A percentile compares a stretch with the other conserved stretches of the same genome.
phyloP scores from a whole-genome alignment of 2,113 vertebrate genomes.

The Trochalopteron elliotii region DNA sequence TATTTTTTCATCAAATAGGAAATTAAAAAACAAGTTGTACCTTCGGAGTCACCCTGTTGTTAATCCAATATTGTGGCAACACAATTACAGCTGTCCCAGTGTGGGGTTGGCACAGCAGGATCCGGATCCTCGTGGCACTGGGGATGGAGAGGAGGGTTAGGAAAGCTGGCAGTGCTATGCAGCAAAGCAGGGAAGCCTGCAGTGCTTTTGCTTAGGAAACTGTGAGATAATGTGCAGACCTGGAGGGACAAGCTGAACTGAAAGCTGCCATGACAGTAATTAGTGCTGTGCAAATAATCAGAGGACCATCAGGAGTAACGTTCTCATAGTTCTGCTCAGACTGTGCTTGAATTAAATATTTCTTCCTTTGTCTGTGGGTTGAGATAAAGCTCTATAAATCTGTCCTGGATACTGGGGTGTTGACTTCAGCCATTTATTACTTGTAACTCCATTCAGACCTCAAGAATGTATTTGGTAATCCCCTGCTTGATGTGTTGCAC shows the following conservation, averaged over 20 bases:
- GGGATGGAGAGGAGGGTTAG: background rate
- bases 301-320: background rate
- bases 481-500: background rate
- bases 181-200: background rate
- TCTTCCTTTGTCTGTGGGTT: background rate
- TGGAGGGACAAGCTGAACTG: background rate
- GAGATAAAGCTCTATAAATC: background rate
- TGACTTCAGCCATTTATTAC: background rate
- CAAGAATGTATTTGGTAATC: background rate
- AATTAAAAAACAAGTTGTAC: background rate
- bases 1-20: background rate
- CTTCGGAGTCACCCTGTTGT: background rate
- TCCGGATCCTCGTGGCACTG: background rate
- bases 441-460: background rate
- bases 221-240: background rate
- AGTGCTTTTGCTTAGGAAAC: background rate
- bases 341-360: background rate
- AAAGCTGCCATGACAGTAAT: background rate
- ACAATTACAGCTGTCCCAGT: background rate
- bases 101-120: background rate
- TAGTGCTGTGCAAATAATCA: background rate
- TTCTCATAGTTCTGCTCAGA: background rate
- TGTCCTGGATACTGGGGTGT: background rate
- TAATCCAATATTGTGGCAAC: conserved; percentile 54
- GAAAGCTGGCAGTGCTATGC: background rate